These are phyloP conservation scores for Oreochromis tanganicae DNA, from an alignment of 2,113 vertebrate species.

Conservation along the genomic window DNA sequence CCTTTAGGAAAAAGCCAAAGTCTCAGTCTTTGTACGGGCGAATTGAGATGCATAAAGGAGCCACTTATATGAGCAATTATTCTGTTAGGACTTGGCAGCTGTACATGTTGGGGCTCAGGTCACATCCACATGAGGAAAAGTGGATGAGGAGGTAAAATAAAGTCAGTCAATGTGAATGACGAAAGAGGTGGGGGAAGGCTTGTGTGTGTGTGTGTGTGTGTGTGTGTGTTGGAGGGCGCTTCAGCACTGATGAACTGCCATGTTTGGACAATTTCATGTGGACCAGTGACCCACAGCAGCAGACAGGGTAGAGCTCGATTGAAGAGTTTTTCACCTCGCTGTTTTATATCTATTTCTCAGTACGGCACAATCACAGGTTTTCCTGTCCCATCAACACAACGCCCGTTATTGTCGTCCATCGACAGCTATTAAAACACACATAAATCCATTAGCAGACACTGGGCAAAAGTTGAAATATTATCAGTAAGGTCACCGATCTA, in stretches of 20 bases:
- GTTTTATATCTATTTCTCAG: neutral
- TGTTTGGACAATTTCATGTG: constrained; percentile 37
- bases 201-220: neutral
- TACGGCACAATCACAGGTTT: neutral
- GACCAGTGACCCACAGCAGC: constrained; percentile 1
- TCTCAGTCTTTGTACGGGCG: neutral
- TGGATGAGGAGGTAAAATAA: neutral
- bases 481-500: neutral
- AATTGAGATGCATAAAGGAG: constrained; percentile 1
- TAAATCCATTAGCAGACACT: neutral
- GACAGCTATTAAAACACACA: neutral
- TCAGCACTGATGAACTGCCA: neutral
- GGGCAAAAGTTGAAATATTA: neutral
- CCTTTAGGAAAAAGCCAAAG: neutral
- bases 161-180: neutral
- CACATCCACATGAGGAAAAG: neutral
- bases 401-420: neutral
- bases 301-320: neutral
- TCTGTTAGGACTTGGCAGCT: neutral
- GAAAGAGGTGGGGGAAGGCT: neutral
- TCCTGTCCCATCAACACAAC: neutral
- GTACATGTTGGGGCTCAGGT: neutral
- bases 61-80: constrained; percentile 1
- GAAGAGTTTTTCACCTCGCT: neutral
- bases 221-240: neutral